These are phyloP conservation scores for Boloria euphrosyne DNA, from an alignment of 2,888 invertebrate species.

Conservation along the genomic window DNA sequence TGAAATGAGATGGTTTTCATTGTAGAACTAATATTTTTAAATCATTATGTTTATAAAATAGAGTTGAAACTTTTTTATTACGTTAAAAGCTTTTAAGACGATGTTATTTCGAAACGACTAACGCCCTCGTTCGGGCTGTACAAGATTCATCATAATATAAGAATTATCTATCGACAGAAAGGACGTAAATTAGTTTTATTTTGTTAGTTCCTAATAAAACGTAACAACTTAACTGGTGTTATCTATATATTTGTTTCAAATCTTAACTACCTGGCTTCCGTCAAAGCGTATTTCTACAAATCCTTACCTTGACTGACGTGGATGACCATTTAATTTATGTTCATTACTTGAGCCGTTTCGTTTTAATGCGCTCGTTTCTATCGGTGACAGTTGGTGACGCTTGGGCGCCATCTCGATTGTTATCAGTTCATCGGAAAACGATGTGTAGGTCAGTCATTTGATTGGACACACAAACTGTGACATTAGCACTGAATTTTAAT, in stretches of 20 bases:
- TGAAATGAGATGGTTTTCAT: no score
- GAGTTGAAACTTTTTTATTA: no score
- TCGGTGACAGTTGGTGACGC: conserved; percentile 73
- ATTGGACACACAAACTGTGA: neutral
- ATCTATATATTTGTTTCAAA: conserved; percentile 77
- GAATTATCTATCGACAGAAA: conserved; percentile 42
- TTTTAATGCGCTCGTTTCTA: conserved; percentile 77
- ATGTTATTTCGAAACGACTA: neutral
- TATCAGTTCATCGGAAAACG: conserved; percentile 62
- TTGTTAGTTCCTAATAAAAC: conserved; percentile 78
- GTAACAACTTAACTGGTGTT: conserved; percentile 76
- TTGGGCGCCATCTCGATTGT: conserved; percentile 76
- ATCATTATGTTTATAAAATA: no score
- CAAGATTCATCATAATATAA: conserved; percentile 32
- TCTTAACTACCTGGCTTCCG: conserved; percentile 82
- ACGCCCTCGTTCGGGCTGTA: no score
- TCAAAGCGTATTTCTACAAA: conserved; percentile 64
- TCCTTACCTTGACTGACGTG: conserved; percentile 74
- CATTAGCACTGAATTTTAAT: conserved; percentile 1
- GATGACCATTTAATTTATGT: conserved; percentile 79
- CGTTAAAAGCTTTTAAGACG: no score
- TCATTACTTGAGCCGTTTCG: conserved; percentile 67
- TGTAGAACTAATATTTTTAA: no score
- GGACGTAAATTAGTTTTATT: conserved; percentile 74
- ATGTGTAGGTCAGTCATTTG: conserved; percentile 54